Base-by-base conservation (phyloP, 2,797 vertebrate species). In the Hippocampus kuda region DNA sequence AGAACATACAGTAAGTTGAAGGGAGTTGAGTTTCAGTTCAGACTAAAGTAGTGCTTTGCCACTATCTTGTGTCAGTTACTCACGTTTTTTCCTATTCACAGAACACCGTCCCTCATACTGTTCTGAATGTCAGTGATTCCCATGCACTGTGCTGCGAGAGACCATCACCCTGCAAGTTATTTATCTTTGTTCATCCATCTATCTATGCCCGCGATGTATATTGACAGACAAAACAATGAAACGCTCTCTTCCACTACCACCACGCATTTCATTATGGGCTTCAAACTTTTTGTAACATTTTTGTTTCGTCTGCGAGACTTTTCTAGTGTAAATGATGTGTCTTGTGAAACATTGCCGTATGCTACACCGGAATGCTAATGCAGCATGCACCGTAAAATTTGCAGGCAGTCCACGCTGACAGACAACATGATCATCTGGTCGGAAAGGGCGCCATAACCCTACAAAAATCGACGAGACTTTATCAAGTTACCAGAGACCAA, bases 391-490 rank as follows among this genome's bases (percentile, higher is more conserved):
- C n/a, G 20, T 63, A 13, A 42, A 42, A 38, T 13, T 20, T 24
- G 26, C 15, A 61, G 27, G 20, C 16, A 34, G 59, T 61, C 59
- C 59, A 38, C 30, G 59, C 27, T 61, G 30, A 38, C 41, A 54
- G 20, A 67, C 49, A 66, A n/a, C 30, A 34, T 15, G 22, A 41
- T 57, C 41, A 67, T 57, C 41, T 56, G 53, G 30, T 16, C 12
- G 53, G 53, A 66, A 66, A 66, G 18, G 26, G 48, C 48, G 48
- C 46, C 48, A 38, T 66, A 53, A 20, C 3, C 56, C 62, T 61
- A 16, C 34, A 56, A 68, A 68, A 59, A 57, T 51, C 27, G 38
- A 13, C 13, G 34, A 15, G 24, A 66, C 1, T 75, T 73, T 65
- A 4, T 49, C n/a, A 3, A 34, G 30, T 64, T 69, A 60, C 38